Evolutionary conservation across 2,113 vertebrate genomes (phyloP).

Genomic region (Dissostichus mawsoni): DNA sequence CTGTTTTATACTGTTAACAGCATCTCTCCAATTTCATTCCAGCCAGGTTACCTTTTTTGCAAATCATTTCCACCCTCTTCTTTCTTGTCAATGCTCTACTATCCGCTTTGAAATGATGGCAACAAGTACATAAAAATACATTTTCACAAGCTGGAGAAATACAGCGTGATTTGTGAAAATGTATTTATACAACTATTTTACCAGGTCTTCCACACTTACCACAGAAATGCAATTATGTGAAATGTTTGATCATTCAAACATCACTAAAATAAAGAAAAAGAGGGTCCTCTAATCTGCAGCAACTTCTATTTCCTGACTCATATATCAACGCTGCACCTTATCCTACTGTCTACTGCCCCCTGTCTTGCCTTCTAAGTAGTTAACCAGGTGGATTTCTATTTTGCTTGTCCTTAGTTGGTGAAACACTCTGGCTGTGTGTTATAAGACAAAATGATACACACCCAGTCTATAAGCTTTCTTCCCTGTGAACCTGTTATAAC

Average conservation of each 20-base stretch:
- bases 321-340: background rate
- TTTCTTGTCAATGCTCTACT: background rate
- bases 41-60: background rate
- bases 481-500: background rate
- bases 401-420: no score
- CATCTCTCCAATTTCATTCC: background rate
- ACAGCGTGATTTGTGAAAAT: background rate
- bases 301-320: background rate
- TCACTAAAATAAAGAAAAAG: background rate
- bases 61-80: background rate
- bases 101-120: background rate
- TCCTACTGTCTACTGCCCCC: background rate
- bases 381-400: background rate
- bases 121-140: background rate
- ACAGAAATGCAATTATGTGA: background rate
- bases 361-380: background rate
- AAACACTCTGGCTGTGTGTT: no score
- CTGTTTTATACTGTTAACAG: background rate
- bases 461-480: background rate
- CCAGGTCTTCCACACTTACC: background rate
- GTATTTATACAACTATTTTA: background rate
- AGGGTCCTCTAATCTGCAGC: background rate
- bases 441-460: background rate
- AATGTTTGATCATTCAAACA: slow-evolving; percentile 1
- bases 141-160: background rate